phyloP scores from a whole-genome alignment of 2,888 invertebrate genomes.

The Acrobasis repandana region DNA sequence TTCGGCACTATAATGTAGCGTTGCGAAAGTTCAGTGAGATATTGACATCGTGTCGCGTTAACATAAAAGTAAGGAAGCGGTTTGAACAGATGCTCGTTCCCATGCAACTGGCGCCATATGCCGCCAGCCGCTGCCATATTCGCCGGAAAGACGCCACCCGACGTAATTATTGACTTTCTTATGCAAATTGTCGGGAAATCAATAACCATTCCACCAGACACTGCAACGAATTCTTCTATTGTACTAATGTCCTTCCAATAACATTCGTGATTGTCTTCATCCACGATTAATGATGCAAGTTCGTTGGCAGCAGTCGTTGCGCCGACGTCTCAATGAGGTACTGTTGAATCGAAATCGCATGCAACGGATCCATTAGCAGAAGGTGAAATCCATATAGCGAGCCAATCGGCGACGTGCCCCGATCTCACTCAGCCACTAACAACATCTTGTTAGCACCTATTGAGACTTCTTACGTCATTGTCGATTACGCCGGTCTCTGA shows the following conservation, averaged over 20 bases:
- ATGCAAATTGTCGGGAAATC: slow-evolving; percentile 48
- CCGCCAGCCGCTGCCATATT: slow-evolving; percentile 38
- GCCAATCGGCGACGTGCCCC: slow-evolving; percentile 45
- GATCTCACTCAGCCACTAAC: slow-evolving; percentile 46
- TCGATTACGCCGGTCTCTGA: slow-evolving; percentile 48
- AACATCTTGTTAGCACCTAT: slow-evolving; percentile 70
- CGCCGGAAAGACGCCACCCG: slow-evolving; percentile 40
- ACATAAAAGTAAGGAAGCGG: slow-evolving; percentile 37
- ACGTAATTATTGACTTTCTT: slow-evolving; percentile 54
- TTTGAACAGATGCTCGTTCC: slow-evolving; percentile 46
- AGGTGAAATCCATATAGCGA: slow-evolving; percentile 61
- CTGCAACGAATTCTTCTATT: slow-evolving; percentile 20
- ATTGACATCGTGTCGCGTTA: slow-evolving; percentile 24
- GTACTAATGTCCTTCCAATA: slow-evolving; percentile 35
- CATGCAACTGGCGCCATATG: slow-evolving; percentile 51
- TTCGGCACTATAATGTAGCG: not conserved
- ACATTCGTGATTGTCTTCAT: slow-evolving; percentile 27
- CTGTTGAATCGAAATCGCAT: slow-evolving; percentile 48
- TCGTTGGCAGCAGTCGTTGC: slow-evolving; percentile 28
- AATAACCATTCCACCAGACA: slow-evolving; percentile 33
- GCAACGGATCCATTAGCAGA: slow-evolving; percentile 54
- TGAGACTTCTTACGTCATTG: slow-evolving; percentile 62
- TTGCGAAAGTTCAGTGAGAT: slow-evolving; percentile 20
- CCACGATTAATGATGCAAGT: slow-evolving; percentile 6
- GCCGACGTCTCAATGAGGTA: slow-evolving; percentile 44